Evolutionary conservation across 2,797 vertebrate species (phyloP).

Genomic region (Oreochromis grahami): DNA sequence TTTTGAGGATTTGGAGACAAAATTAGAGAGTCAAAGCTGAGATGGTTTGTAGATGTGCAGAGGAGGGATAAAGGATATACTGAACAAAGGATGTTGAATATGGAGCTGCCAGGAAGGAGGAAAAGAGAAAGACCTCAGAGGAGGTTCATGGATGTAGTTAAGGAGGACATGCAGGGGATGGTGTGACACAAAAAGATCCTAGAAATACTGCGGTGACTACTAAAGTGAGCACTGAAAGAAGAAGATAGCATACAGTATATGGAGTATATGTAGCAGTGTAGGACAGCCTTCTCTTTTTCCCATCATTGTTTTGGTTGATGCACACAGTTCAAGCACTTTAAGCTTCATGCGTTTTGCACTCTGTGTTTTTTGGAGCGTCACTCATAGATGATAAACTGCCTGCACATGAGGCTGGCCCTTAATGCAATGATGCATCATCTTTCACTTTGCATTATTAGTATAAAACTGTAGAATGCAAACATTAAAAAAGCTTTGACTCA

Average conservation of each 20-base stretch:
- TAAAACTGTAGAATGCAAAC: neutral
- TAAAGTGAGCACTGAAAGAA: rapidly evolving
- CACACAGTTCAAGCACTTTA: neutral
- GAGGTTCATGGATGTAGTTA: neutral
- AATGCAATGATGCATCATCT: neutral
- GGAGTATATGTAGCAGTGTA: neutral
- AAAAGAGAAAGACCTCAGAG: neutral
- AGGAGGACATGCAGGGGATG: neutral
- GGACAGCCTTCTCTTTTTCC: neutral
- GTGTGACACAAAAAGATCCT: neutral
- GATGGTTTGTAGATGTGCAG: neutral
- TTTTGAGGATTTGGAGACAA: neutral
- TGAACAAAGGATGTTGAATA: neutral
- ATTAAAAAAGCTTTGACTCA: neutral
- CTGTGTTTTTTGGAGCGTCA: neutral
- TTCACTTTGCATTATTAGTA: neutral
- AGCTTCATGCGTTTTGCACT: neutral
- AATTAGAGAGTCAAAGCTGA: neutral
- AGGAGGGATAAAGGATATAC: neutral
- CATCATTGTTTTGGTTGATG: neutral
- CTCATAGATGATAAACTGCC: neutral
- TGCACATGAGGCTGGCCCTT: neutral
- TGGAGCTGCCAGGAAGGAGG: neutral
- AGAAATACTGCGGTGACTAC: neutral
- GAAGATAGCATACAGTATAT: neutral